Conservation (phyloP, 1,140 invertebrate species). For the Vanessa atalanta region DNA sequence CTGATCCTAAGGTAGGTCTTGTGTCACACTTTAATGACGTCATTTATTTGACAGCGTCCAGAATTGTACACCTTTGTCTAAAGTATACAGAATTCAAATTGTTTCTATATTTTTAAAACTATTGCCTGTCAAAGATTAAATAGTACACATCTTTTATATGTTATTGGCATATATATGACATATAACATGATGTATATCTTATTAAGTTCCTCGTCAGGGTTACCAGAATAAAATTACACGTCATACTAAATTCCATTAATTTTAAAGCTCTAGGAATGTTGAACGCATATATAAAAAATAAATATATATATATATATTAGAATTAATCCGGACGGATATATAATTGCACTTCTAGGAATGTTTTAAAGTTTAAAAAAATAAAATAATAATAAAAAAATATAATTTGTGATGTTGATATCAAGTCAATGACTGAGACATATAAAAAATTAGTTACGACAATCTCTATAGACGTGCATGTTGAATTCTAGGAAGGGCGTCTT, state of each 20-base stretch:
- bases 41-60: too few relatives aligned
- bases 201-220: too few relatives aligned
- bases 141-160: too few relatives aligned
- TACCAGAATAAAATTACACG: too few relatives aligned
- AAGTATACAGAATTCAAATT: too few relatives aligned
- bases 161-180: too few relatives aligned
- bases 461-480: conserved; percentile 83
- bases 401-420: not conserved
- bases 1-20: too few relatives aligned
- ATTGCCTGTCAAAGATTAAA: too few relatives aligned
- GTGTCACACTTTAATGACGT: too few relatives aligned
- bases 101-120: too few relatives aligned
- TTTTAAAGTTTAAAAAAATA: not conserved
- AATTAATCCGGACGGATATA: conserved; percentile 31
- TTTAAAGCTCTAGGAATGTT: conserved; percentile 7
- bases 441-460: conserved; percentile 80
- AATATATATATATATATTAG: conserved; percentile 1
- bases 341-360: conserved; percentile 46
- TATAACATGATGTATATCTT: too few relatives aligned
- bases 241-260: not conserved
- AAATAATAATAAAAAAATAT: not conserved
- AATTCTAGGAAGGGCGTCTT: conserved; percentile 82
- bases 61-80: too few relatives aligned
- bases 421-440: not conserved
- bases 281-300: not conserved